These are phyloP conservation scores for Dynastes tityus DNA, from an alignment of 2,888 invertebrate species.

Conservation along the genomic window DNA sequence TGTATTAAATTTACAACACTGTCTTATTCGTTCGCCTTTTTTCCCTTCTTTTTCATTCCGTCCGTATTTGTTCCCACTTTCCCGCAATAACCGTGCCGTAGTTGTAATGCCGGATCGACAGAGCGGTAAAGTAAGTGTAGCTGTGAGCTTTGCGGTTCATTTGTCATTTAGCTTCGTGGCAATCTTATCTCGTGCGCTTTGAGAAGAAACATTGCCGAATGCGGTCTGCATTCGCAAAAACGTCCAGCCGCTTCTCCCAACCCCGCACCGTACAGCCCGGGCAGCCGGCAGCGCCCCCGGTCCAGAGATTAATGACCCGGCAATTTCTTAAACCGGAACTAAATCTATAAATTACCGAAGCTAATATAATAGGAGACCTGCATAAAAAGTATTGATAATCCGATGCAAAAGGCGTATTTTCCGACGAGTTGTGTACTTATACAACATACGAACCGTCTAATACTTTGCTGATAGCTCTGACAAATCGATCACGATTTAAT, in stretches of 20 bases:
- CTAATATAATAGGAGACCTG: conserved; percentile 52
- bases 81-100: conserved; percentile 16
- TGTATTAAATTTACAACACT: too few species aligned
- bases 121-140: conserved; percentile 44
- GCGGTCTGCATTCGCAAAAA: conserved; percentile 55
- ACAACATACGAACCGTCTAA: background rate
- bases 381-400: conserved; percentile 52
- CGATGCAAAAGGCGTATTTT: conserved; percentile 32
- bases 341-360: conserved; percentile 55
- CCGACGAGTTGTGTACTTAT: background rate
- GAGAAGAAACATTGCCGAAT: conserved; percentile 54
- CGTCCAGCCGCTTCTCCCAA: conserved; percentile 48
- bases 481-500: conserved; percentile 11
- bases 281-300: background rate
- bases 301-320: conserved; percentile 54
- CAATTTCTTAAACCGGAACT: conserved; percentile 56
- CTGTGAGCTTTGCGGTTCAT: conserved; percentile 53
- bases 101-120: conserved; percentile 38
- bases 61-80: conserved; percentile 4
- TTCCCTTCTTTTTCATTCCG: background rate
- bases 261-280: conserved; percentile 21
- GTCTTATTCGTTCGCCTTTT: too few species aligned
- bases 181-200: conserved; percentile 55
- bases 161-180: conserved; percentile 55
- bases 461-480: background rate